Conservation (phyloP, 2,797 vertebrate genomes). For the Gallinago solitaria region DNA sequence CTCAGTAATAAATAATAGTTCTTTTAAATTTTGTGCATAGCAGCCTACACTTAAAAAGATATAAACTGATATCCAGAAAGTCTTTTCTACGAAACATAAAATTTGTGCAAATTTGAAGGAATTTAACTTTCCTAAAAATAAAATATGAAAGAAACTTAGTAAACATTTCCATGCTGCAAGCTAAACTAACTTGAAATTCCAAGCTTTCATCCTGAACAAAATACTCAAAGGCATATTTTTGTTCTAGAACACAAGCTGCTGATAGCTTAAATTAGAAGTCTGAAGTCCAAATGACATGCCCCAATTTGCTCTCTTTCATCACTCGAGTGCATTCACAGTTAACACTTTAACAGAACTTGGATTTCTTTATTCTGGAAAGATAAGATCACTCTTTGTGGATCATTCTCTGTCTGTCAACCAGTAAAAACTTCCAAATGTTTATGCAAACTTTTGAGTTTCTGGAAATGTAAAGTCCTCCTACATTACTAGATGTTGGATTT, state of each 20-base stretch:
- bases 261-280: not conserved
- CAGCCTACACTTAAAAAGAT: not conserved
- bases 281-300: not conserved
- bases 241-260: not conserved
- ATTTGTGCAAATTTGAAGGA: not conserved
- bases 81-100: not conserved
- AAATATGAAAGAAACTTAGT: not conserved
- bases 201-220: not conserved
- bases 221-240: not conserved
- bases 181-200: not conserved
- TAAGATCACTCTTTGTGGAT: not conserved
- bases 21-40: not conserved
- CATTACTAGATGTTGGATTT: not conserved
- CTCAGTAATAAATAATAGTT: not conserved
- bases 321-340: accelerated
- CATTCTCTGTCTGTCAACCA: not conserved
- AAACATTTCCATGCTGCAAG: accelerated
- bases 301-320: not conserved
- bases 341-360: not conserved
- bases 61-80: not conserved
- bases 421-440: not conserved
- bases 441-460: not conserved
- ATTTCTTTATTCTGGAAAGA: not conserved
- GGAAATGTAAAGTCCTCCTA: not conserved
- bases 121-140: not conserved